phyloP scores from a whole-genome alignment of 2,113 vertebrate genomes.

The Eupsittula cactorum region DNA sequence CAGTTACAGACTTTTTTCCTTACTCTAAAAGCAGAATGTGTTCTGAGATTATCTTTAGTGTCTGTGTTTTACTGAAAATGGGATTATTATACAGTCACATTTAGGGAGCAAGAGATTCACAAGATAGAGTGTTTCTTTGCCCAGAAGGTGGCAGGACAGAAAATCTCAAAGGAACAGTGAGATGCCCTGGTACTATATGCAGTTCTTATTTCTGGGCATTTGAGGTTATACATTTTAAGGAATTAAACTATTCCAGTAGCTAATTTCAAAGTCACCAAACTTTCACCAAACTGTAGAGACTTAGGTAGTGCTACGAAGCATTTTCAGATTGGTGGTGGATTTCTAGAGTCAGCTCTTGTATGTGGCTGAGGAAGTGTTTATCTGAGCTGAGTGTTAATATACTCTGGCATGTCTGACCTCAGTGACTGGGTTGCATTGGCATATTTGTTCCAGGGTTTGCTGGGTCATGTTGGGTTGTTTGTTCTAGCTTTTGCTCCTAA shows the following conservation, averaged over 20 bases:
- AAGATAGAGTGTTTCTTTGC: background rate
- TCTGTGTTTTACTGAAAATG: background rate
- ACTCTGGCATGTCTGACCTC: rapidly evolving
- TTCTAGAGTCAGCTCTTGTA: background rate
- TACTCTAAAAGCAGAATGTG: background rate
- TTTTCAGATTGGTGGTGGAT: background rate
- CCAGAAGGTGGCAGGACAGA: background rate
- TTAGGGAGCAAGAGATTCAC: background rate
- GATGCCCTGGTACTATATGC: background rate
- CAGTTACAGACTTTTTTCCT: background rate
- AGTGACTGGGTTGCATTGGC: background rate
- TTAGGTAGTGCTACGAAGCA: background rate
- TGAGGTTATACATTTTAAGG: background rate
- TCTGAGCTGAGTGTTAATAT: background rate
- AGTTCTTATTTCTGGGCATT: background rate
- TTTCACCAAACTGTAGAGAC: background rate
- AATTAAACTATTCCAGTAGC: background rate
- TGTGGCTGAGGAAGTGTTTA: background rate
- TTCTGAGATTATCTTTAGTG: background rate
- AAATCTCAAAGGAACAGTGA: rapidly evolving
- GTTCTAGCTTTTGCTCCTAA: background rate
- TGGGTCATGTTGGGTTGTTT: rapidly evolving
- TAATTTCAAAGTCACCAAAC: background rate
- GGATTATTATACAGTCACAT: background rate
- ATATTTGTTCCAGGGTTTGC: background rate